Base-by-base conservation (phyloP, 92 coral and sea anemone species). In the Muricea muricata region DNA sequence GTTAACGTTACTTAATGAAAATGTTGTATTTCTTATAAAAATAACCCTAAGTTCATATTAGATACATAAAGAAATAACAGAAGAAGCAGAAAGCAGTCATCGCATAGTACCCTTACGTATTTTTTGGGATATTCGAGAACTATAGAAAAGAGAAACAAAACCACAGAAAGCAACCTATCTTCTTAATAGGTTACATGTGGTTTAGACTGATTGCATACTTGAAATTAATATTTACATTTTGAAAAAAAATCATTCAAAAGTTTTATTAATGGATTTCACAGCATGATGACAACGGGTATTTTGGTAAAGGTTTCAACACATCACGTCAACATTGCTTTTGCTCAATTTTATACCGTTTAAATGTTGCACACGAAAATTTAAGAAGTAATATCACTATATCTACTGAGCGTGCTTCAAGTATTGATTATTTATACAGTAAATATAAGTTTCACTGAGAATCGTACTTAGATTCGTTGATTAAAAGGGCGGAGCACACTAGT, bases 251-350 rank as follows among this genome's bases (percentile, higher is more conserved):
- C 83, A 78, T 78, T n/a, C 17, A 39, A 35, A 18, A 10, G 34
- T 50, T 58, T n/a, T n/a, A n/a, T n/a, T 78, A 78, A 78, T 78
- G 83, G 54, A 57, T 78, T 78, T 78, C 83, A 56, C 83, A 78
- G 83, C 83, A 78, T 78, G 83, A 37, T 26, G 34, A n/a, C 54
- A 42, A 21, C 61, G 25, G 57, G 54, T 73, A 28, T 37, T 42
- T 39, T 28, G 56, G 7, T 73, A 13, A 20, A 26, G 42, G 54
- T 73, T 42, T 31, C 35, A 73, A 20, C 32, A 18, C 58, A 42
- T 41, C 54, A 73, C 32, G 57, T n/a, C 35, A 73, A 20, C 23
- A 52, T 0, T 17, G 60, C n/a, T 39, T 46, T 46, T 13, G 11
- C 28, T 73, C 56, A 6, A 42, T 26, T 63, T 63, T 63, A 10